A percentile compares a stretch with the other conserved stretches of the same genome.
Evolutionary conservation across 2,113 vertebrate genomes (phyloP).

Genomic region (Osmerus mordax): DNA sequence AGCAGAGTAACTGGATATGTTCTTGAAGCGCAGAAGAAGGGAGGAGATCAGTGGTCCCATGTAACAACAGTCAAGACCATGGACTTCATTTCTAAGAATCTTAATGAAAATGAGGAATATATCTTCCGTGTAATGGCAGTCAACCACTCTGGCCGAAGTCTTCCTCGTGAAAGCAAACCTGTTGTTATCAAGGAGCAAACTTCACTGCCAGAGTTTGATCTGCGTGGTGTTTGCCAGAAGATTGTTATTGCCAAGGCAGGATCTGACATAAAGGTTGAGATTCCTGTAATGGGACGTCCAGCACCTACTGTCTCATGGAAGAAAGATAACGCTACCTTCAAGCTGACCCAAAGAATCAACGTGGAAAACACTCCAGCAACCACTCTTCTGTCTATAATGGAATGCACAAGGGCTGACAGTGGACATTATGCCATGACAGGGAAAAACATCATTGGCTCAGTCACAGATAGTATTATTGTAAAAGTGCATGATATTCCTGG

Average conservation of each 20-base stretch:
- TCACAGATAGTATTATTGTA: slow-evolving; percentile 84
- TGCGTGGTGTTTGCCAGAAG: slow-evolving; percentile 89
- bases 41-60: slow-evolving; percentile 90
- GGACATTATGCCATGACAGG: slow-evolving; percentile 86
- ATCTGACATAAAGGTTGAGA: slow-evolving; percentile 94
- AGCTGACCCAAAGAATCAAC: slow-evolving; percentile 87
- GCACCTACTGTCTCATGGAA: slow-evolving; percentile 91
- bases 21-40: slow-evolving; percentile 93
- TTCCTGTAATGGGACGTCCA: slow-evolving; percentile 91
- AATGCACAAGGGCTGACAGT: slow-evolving; percentile 85
- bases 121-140: slow-evolving; percentile 95
- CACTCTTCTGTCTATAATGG: slow-evolving; percentile 84
- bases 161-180: slow-evolving; percentile 86
- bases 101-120: slow-evolving; percentile 95
- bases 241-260: slow-evolving; percentile 93
- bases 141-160: slow-evolving; percentile 90
- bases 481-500: slow-evolving; percentile 96
- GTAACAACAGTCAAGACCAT: slow-evolving; percentile 86
- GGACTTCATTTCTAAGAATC: slow-evolving; percentile 87
- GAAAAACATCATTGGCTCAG: slow-evolving; percentile 91
- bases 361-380: slow-evolving; percentile 86
- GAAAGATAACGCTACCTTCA: slow-evolving; percentile 85
- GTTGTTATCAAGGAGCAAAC: slow-evolving; percentile 87
- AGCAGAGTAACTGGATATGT: slow-evolving; percentile 95
- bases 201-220: slow-evolving; percentile 88